Evolutionary conservation across 2,888 invertebrate species (phyloP), one percentile per base, ranked within the genome.

Genomic region (Thera britannica): DNA sequence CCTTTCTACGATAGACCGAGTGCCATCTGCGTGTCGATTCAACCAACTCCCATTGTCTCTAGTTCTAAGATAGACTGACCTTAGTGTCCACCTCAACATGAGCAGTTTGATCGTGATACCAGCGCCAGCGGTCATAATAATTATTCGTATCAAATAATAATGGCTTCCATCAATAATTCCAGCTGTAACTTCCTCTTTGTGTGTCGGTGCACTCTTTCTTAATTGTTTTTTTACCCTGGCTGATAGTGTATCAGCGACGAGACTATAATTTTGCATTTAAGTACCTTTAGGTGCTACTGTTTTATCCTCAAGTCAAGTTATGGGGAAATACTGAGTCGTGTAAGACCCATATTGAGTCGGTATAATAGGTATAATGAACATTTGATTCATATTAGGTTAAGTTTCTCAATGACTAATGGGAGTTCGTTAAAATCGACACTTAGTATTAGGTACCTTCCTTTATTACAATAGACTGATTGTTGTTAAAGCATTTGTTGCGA

Each of bases 381-480:
- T 69, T 66, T 69, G 73, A 67, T 62, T 73, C 72, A 70, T 56
- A 12, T 65, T 65, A 70, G 76, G 71, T 68, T 71, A 69, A 78
- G 73, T 77, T 74, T 79, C 74, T 74, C 73, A 74, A 75, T 85
- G 83, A 86, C 83, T 85, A 85, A 87, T 79, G 72, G 85, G 83
- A 84, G 79, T 87, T 88, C 85, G 89, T 85, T 81, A 79, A 79
- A 58, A 84, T 79, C 79, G 83, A 80, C 84, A 76, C 83, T 79
- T 81, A 75, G 83, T 87, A 90, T 34, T 52, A 52, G 34, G 34
- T 52, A 52, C 91, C 90, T 91, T 92, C 92, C 90, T 92, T 91
- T 92, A 86, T 90, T 89, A 92, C 93, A 93, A 93, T 93, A 93
- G 93, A 93, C 93, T 93, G 93, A 93, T 91, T 80, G 91, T 92